A percentile compares a stretch with the other conserved stretches of the same genome.
Conservation (phyloP, 2,113 vertebrate genomes). For the Misgurnus mizolepis region DNA sequence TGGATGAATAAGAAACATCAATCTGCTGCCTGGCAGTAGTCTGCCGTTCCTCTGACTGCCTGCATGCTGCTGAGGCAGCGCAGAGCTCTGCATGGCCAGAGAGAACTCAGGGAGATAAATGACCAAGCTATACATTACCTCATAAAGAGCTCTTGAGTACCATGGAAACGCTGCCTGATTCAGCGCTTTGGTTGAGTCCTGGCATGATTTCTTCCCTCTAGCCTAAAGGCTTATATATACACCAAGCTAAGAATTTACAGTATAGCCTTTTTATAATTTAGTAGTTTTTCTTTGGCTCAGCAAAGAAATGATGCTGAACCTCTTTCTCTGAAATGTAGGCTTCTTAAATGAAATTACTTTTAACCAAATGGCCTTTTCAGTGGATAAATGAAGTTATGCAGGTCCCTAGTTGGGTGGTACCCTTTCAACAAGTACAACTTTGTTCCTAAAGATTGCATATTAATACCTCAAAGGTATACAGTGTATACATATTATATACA, state of each 20-base stretch:
- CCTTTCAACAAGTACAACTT: too few species aligned
- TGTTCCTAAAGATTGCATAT: too few species aligned
- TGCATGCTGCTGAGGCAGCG: conserved; percentile 66
- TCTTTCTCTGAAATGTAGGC: too few species aligned
- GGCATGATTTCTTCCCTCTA: conserved; percentile 54
- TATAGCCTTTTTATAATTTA: too few species aligned
- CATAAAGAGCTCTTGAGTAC: conserved; percentile 63
- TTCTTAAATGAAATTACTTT: too few species aligned
- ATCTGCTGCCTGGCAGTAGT: conserved; percentile 61
- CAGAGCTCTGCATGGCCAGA: conserved; percentile 49
- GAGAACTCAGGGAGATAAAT: conserved; percentile 70
- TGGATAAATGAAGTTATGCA: too few species aligned
- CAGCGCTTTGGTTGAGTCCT: conserved; percentile 65
- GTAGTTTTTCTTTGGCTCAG: too few species aligned
- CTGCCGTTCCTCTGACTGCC: conserved; percentile 52
- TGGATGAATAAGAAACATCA: conserved; percentile 49
- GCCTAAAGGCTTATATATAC: conserved; percentile 31
- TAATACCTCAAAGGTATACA: too few species aligned
- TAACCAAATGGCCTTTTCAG: too few species aligned
- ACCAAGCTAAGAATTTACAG: background rate
- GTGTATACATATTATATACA: too few species aligned
- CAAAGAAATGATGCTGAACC: too few species aligned
- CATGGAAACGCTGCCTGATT: conserved; percentile 65
- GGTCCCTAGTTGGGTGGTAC: too few species aligned
- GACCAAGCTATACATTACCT: conserved; percentile 59